Percentiles rank a stretch among this genome's conserved stretches.
phyloP scores from a whole-genome alignment of 1,140 invertebrate genomes.

The Diachasma alloeum region DNA sequence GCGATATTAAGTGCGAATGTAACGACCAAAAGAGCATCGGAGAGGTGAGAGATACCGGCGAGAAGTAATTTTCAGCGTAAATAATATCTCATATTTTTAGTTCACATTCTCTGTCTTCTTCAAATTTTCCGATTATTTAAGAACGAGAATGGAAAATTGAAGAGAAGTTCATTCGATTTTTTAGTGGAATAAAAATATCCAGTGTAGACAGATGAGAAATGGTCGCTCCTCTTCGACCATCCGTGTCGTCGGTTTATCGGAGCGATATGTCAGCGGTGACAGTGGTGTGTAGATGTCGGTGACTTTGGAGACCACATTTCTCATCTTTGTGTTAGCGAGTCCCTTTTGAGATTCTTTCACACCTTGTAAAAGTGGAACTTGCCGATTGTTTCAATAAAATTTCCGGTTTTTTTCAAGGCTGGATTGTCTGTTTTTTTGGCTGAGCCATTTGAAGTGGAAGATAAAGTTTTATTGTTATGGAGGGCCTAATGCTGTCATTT shows the following conservation, averaged over 20 bases:
- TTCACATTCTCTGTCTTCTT: no score
- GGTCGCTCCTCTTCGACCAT: background rate
- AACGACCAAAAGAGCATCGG: background rate
- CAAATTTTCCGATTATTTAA: background rate
- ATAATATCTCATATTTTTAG: no score
- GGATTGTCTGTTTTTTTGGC: no score
- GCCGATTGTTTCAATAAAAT: background rate
- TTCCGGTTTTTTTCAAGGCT: background rate
- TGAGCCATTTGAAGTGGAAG: no score
- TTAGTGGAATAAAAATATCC: background rate
- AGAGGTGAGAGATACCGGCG: background rate
- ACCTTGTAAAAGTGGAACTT: background rate
- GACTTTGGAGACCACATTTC: slow-evolving; percentile 45
- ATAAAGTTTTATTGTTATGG: no score
- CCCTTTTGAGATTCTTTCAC: background rate
- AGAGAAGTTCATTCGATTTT: background rate
- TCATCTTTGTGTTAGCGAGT: slow-evolving; percentile 35
- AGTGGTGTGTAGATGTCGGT: slow-evolving; percentile 51
- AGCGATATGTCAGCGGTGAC: slow-evolving; percentile 52
- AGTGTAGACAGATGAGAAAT: slow-evolving; percentile 26
- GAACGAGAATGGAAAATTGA: no score
- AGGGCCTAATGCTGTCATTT: no score
- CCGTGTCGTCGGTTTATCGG: slow-evolving; percentile 43
- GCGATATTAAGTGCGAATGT: slow-evolving; percentile 14
- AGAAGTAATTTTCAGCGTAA: no score